A percentile compares a stretch with the other conserved stretches of the same genome.
Evolutionary conservation across 2,797 vertebrate genomes (phyloP).

Genomic region (Carcharodon carcharias): DNA sequence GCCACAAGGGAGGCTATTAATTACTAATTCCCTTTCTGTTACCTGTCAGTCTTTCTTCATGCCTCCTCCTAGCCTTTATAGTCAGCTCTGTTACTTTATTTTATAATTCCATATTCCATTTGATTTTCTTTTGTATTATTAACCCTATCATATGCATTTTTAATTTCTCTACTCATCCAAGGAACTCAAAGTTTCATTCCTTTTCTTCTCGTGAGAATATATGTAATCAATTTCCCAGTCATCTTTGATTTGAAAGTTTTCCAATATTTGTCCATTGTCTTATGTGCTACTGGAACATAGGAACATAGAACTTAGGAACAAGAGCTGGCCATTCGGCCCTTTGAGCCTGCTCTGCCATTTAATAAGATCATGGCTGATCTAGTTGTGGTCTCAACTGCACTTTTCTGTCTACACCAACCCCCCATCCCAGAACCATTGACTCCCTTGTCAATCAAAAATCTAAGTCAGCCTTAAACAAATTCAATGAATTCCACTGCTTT

Average conservation of each 20-base stretch:
- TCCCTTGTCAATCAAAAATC: too few species aligned
- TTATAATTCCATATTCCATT: neutral
- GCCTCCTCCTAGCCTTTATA: neutral
- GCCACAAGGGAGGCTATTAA: neutral
- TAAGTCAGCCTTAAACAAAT: too few species aligned
- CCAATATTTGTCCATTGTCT: neutral
- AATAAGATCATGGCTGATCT: too few species aligned
- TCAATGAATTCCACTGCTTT: too few species aligned
- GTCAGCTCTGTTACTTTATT: neutral
- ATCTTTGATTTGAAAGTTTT: neutral
- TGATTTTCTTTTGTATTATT: neutral
- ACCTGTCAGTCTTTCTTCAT: neutral
- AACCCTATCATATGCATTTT: neutral
- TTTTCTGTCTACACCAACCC: too few species aligned
- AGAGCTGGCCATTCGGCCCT: too few species aligned
- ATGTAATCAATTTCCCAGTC: neutral
- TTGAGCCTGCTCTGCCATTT: too few species aligned
- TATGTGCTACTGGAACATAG: too few species aligned
- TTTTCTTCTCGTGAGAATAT: neutral
- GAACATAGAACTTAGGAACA: too few species aligned
- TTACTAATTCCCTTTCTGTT: neutral
- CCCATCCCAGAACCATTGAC: too few species aligned
- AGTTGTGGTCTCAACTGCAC: too few species aligned
- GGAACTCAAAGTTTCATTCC: neutral
- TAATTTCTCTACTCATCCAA: neutral